Base-by-base conservation (phyloP, 2,888 invertebrate genomes). In the Thysanoteuthis rhombus region DNA sequence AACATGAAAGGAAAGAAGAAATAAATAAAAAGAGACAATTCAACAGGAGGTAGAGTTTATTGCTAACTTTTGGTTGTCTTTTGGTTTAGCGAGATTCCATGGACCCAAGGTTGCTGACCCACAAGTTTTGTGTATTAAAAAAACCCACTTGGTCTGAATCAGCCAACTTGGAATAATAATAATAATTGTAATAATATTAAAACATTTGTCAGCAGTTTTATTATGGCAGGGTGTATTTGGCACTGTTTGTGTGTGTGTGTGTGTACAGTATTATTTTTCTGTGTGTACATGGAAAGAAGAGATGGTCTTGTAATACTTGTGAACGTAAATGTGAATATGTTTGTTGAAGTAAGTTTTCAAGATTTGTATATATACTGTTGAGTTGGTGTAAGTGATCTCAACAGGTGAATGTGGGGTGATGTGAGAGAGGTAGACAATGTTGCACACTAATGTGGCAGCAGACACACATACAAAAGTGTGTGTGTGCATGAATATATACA, bases 351-450 rank as follows among this genome's bases (percentile, higher is more conserved):
- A 75, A n/a, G n/a, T n/a, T 75, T 75, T 75, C 36, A 40, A 92
- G n/a, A 91, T 40, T 42, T 91, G 28, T 90, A 39, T 39, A 40
- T 90, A 32, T 90, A 19, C 45, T 28, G 92, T 32, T 92, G 39
- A 92, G 45, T n/a, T 42, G n/a, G 42, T 42, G 40, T 90, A 32
- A 42, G 92, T 42, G 75, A 75, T 6, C 75, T 36, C 75, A 36
- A 75, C 75, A n/a, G n/a, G 75, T 75, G n/a, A 75, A 36, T 32
- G 25, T n/a, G n/a, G n/a, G 58, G 58, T 58, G 58, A 58, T n/a
- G 75, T 75, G 75, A 45, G 45, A 92, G 92, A 92, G 92, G 92
- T 92, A 92, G 92, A 92, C 92, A 92, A 92, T 40, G 92, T 92
- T 92, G 92, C 92, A 39, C 92, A 92, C 92, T 45, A 90, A 92